Percentiles rank a stretch among this genome's conserved stretches.
Conservation (phyloP, 30 jellyfish, hydroid and myxozoan genomes). For the Turritopsis rubra region DNA sequence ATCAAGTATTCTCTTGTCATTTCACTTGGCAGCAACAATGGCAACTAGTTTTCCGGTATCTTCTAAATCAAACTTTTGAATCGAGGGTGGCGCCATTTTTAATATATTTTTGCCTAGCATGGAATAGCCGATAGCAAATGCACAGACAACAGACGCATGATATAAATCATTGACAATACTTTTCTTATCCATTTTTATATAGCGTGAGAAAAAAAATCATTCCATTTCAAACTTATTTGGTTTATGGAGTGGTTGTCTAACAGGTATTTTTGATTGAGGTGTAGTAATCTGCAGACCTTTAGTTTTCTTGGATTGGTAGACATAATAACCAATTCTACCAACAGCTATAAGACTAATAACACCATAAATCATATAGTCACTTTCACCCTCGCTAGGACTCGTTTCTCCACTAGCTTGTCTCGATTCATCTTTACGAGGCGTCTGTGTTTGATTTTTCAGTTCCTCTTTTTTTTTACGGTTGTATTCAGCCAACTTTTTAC, state of each 20-base stretch:
- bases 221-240: not conserved
- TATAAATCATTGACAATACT: not conserved
- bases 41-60: too few species aligned
- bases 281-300: not conserved
- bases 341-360: not conserved
- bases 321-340: not conserved
- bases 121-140: too few species aligned
- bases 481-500: not conserved
- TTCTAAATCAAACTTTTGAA: too few species aligned
- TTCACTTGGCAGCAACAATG: too few species aligned
- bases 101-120: too few species aligned
- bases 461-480: not conserved
- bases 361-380: not conserved
- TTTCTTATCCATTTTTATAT: constrained; percentile 1
- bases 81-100: too few species aligned
- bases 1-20: too few species aligned
- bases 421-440: not conserved
- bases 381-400: too few species aligned
- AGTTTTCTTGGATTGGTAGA: not conserved
- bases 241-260: too few species aligned
- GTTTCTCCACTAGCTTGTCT: too few species aligned
- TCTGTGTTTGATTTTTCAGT: not conserved
- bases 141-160: constrained; percentile 1
- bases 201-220: not conserved
- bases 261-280: not conserved